Evolutionary conservation across 2,888 invertebrate genomes (phyloP).

Genomic region (Apamea sordens): DNA sequence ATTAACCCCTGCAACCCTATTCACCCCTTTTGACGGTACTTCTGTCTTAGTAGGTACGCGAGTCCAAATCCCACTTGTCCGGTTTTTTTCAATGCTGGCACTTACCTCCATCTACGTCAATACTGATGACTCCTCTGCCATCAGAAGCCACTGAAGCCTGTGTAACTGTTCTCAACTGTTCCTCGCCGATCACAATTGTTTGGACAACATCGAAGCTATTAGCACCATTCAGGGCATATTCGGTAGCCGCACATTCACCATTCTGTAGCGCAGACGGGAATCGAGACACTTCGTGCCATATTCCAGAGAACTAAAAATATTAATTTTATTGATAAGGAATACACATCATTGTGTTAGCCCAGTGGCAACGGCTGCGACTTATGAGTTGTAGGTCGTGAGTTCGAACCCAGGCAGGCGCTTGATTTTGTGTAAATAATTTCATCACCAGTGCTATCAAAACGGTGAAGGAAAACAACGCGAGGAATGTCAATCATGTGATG

Average conservation of each 20-base stretch:
- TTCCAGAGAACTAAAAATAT: constrained; percentile 78
- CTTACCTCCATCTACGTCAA: constrained; percentile 71
- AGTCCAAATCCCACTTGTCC: not conserved
- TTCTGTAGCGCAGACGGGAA: constrained; percentile 82
- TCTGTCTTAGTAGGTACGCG: not conserved
- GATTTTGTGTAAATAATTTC: too few species aligned
- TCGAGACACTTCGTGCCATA: constrained; percentile 82
- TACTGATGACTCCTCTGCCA: constrained; percentile 76
- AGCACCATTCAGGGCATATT: constrained; percentile 56
- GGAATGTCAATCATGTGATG: too few species aligned
- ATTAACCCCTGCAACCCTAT: not conserved
- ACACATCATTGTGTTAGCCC: not conserved
- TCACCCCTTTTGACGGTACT: not conserved
- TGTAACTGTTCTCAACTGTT: constrained; percentile 64
- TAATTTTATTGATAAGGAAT: not conserved
- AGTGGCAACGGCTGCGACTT: not conserved
- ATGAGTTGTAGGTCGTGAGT: not conserved
- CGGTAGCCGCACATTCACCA: constrained; percentile 77
- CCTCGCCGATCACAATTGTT: constrained; percentile 75
- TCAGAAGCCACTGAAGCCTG: constrained; percentile 66
- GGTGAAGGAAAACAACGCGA: too few species aligned
- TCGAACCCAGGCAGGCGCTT: not conserved
- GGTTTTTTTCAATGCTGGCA: not conserved
- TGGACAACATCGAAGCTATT: constrained; percentile 71
- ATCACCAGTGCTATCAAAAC: too few species aligned